Conservation (phyloP, 2,797 vertebrate species). For the Enteromius treurensis region DNA sequence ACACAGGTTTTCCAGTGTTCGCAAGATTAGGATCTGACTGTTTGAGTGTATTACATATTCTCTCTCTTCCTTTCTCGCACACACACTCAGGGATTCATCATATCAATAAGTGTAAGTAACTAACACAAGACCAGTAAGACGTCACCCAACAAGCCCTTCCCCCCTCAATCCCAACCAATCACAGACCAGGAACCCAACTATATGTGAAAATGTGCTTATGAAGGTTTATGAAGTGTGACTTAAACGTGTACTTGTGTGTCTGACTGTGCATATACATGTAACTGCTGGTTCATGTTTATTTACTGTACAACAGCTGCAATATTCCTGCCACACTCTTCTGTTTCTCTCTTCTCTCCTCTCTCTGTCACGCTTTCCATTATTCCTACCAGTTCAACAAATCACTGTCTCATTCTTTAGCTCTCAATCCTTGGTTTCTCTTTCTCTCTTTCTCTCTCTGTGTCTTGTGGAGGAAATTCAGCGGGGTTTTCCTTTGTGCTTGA, state of each 20-base stretch:
- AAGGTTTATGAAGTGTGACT: slow-evolving; percentile 12
- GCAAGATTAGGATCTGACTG: slow-evolving; percentile 11
- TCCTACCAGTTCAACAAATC: not conserved
- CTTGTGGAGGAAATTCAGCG: slow-evolving; percentile 94
- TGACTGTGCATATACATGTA: slow-evolving; percentile 13
- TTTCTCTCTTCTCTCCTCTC: slow-evolving; percentile 60
- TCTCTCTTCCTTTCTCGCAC: slow-evolving; percentile 87
- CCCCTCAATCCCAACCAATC: slow-evolving; percentile 39
- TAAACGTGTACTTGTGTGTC: slow-evolving; percentile 20
- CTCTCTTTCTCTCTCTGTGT: slow-evolving; percentile 72
- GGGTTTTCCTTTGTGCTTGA: slow-evolving; percentile 99
- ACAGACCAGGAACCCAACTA: slow-evolving; percentile 32
- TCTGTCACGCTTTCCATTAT: slow-evolving; percentile 1
- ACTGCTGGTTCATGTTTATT: slow-evolving; percentile 26
- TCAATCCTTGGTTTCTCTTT: slow-evolving; percentile 30
- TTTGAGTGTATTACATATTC: slow-evolving; percentile 70
- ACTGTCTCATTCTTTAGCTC: slow-evolving; percentile 56
- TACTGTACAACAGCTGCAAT: slow-evolving; percentile 50
- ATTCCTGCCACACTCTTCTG: slow-evolving; percentile 43
- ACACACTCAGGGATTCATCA: slow-evolving; percentile 95
- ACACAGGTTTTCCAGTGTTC: not conserved
- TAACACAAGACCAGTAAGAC: slow-evolving; percentile 36
- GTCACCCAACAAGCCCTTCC: slow-evolving; percentile 34
- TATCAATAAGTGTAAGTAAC: slow-evolving; percentile 95
- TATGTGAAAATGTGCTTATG: not conserved